Conservation (phyloP, 1,140 invertebrate species). For the Choristoneura fumiferana region DNA sequence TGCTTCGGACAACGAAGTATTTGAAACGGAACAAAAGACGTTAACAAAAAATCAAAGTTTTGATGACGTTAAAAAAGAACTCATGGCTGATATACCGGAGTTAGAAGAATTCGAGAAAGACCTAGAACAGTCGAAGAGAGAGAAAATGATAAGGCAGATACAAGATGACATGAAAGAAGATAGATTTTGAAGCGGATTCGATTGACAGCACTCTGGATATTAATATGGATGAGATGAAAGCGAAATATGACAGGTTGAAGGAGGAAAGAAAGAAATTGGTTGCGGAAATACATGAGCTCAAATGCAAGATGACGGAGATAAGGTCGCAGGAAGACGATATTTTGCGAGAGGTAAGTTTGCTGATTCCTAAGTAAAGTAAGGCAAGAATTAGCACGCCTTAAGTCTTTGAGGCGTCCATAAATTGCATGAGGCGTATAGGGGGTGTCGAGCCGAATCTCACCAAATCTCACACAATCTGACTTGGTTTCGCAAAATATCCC, state of each 20-base stretch:
- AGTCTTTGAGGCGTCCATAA: too few species aligned
- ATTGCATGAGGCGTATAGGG: too few species aligned
- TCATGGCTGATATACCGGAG: slow-evolving; percentile 76
- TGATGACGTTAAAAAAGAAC: slow-evolving; percentile 73
- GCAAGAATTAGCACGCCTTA: too few species aligned
- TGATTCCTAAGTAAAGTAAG: too few species aligned
- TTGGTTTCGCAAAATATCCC: too few species aligned
- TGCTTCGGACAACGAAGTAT: slow-evolving; percentile 22
- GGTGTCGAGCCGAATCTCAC: too few species aligned
- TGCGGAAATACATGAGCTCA: slow-evolving; percentile 81
- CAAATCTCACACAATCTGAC: too few species aligned
- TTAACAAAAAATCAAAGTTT: slow-evolving; percentile 67
- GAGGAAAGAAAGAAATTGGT: slow-evolving; percentile 80
- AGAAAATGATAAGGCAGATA: slow-evolving; percentile 62
- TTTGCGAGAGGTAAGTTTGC: slow-evolving; percentile 86
- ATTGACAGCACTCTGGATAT: slow-evolving; percentile 65
- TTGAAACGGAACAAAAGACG: slow-evolving; percentile 25
- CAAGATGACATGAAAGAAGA: slow-evolving; percentile 58
- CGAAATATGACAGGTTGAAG: slow-evolving; percentile 76
- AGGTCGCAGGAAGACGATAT: slow-evolving; percentile 91
- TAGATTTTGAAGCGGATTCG: slow-evolving; percentile 59
- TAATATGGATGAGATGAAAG: slow-evolving; percentile 67
- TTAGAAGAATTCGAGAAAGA: slow-evolving; percentile 74
- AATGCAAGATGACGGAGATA: slow-evolving; percentile 88
- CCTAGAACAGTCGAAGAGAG: slow-evolving; percentile 61